A percentile compares a stretch with the other conserved stretches of the same genome.
phyloP scores from a whole-genome alignment of 1,140 invertebrate species.

The Bombus ignitus region DNA sequence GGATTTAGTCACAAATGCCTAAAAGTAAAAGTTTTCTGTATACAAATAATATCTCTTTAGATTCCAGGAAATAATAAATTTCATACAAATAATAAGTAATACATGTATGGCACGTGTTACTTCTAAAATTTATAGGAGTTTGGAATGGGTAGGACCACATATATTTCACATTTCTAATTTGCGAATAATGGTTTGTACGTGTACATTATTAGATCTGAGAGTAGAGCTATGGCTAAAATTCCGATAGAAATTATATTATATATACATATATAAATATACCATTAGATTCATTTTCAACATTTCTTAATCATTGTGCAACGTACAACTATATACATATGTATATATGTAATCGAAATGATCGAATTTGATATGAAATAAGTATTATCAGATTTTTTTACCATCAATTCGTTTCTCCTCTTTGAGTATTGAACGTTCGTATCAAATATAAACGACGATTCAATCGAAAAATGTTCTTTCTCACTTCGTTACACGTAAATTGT shows the following conservation, averaged over 20 bases:
- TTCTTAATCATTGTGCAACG: not conserved
- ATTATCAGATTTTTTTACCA: not conserved
- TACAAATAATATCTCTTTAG: not conserved
- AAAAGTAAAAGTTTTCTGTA: not conserved
- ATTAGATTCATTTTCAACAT: not conserved
- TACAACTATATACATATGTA: not conserved
- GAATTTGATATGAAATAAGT: constrained; percentile 16
- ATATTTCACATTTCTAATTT: constrained; percentile 2
- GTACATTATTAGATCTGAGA: not conserved
- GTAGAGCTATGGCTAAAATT: not conserved
- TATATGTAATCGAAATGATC: not conserved
- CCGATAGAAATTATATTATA: not conserved
- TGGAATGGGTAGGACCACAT: too few relatives aligned
- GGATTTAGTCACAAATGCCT: too few relatives aligned
- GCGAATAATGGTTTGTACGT: constrained; percentile 1
- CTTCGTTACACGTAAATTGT: not conserved
- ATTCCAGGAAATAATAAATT: not conserved
- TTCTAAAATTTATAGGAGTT: not conserved
- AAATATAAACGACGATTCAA: constrained; percentile 33
- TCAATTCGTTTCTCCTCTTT: not conserved
- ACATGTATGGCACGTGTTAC: not conserved
- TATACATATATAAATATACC: not conserved
- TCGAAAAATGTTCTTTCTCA: not conserved
- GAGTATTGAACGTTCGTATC: not conserved
- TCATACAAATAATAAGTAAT: not conserved